Conservation (phyloP, 2,888 invertebrate species). For the Dusona sp. region DNA sequence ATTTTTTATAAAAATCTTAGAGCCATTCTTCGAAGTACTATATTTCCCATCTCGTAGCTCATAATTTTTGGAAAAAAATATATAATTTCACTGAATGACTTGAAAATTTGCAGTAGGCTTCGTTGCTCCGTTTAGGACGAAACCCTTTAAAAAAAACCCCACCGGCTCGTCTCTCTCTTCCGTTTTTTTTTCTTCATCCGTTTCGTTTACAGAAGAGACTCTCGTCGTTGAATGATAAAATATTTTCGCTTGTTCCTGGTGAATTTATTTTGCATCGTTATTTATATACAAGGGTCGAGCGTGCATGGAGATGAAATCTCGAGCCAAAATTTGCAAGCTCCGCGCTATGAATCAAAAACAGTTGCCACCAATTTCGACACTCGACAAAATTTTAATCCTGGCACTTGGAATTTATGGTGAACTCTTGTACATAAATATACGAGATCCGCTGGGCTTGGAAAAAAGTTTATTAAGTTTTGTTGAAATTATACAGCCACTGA, state of each 20-base stretch:
- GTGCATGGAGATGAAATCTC: slow-evolving; percentile 24
- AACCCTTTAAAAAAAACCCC: not conserved
- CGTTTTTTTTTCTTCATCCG: not conserved
- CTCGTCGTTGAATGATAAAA: slow-evolving; percentile 42
- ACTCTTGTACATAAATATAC: not conserved
- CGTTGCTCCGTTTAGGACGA: not conserved
- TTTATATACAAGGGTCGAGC: slow-evolving; percentile 30
- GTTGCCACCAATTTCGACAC: slow-evolving; percentile 54
- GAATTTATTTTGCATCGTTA: slow-evolving; percentile 47
- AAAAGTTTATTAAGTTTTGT: not conserved
- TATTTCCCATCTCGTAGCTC: slow-evolving; percentile 5
- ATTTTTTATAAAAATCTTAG: not conserved
- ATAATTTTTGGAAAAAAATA: not conserved
- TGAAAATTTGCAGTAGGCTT: not conserved
- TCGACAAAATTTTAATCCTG: slow-evolving; percentile 44
- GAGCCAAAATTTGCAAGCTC: slow-evolving; percentile 14
- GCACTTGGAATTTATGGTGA: slow-evolving; percentile 4
- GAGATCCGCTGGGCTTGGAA: not conserved
- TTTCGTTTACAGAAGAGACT: slow-evolving; percentile 7
- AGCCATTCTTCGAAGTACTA: not conserved
- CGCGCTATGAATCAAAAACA: slow-evolving; percentile 57
- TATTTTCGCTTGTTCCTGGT: slow-evolving; percentile 26
- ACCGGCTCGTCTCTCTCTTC: not conserved
- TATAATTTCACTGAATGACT: not conserved
- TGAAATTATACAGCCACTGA: not conserved